These are phyloP conservation scores for Gymnopithys bicolor DNA, from an alignment of 2,797 vertebrate genomes.

Conservation along the genomic window DNA sequence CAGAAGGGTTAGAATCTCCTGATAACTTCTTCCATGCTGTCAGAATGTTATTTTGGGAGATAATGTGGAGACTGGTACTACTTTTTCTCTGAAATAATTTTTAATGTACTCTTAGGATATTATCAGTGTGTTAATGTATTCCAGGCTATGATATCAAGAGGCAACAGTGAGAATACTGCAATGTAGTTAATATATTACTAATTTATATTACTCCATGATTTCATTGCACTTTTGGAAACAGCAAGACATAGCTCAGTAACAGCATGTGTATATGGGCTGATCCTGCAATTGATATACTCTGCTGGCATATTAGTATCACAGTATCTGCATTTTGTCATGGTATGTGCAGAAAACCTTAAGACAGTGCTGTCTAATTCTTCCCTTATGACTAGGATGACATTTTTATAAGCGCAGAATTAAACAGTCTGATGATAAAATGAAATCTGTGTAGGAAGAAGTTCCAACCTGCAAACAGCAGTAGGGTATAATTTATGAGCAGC, in stretches of 20 bases:
- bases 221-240: background rate
- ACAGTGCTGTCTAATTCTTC: slow-evolving; percentile 35
- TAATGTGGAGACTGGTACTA: background rate
- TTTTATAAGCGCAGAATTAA: slow-evolving; percentile 60
- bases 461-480: slow-evolving; percentile 55
- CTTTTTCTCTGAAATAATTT: slow-evolving; percentile 6
- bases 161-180: background rate
- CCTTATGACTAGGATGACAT: slow-evolving; percentile 61
- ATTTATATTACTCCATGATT: slow-evolving; percentile 1
- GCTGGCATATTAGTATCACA: background rate
- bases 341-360: slow-evolving; percentile 42
- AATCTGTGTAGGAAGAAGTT: slow-evolving; percentile 68
- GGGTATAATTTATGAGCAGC: slow-evolving; percentile 58
- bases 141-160: background rate
- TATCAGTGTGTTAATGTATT: background rate
- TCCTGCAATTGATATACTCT: background rate
- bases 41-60: background rate
- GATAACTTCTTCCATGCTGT: background rate
- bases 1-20: background rate
- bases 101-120: background rate
- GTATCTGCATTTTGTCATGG: slow-evolving; percentile 15
- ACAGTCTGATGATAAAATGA: slow-evolving; percentile 64
- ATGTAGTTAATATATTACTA: slow-evolving; percentile 41
- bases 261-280: background rate
- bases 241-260: background rate